Base-by-base conservation (phyloP, 2,888 invertebrate genomes). In the Drosophila colorata region DNA sequence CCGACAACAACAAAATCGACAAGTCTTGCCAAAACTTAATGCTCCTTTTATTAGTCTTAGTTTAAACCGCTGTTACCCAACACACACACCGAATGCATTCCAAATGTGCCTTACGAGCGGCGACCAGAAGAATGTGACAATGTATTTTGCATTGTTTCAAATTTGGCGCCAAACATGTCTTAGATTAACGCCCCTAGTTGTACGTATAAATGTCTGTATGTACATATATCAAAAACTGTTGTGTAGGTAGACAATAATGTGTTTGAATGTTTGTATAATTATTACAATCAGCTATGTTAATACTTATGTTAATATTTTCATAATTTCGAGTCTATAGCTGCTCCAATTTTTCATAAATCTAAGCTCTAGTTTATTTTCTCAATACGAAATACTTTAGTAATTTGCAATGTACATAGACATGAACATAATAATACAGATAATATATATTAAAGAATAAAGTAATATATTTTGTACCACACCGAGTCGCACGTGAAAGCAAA, bases 21-120 rank as follows among this genome's bases (percentile, higher is more conserved):
- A 82, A 85, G 90, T 90, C 90, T 91, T 90, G 83, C 89, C 90
- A 91, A 87, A 84, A 84, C 76, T 82, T 78, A 88, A 88, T 51
- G 55, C 49, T 63, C 33, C 51, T 63, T 63, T 61, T 63, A 46
- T 65, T 58, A 66, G 46, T 31, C 38, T 49, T 49, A 57, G 28
- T 44, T 18, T 63, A 20, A 23, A 47, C 0, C 13, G 14, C n/a
- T n/a, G 40, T 43, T 40, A 8, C 18, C 35, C 48, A 46, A 35
- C 13, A 0, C 44, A 61, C 37, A 61, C 37, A 64, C 66, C 64
- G 58, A 68, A 71, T 78, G 90, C 90, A 91, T 91, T 91, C 91
- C 83, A 88, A 90, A 90, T 91, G 90, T 91, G 90, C 91, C 90
- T 91, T 90, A 84, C 28, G 60, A 47, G 57, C 16, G 18, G 57